phyloP scores from a whole-genome alignment of 2,113 vertebrate genomes.

The Motacilla alba region DNA sequence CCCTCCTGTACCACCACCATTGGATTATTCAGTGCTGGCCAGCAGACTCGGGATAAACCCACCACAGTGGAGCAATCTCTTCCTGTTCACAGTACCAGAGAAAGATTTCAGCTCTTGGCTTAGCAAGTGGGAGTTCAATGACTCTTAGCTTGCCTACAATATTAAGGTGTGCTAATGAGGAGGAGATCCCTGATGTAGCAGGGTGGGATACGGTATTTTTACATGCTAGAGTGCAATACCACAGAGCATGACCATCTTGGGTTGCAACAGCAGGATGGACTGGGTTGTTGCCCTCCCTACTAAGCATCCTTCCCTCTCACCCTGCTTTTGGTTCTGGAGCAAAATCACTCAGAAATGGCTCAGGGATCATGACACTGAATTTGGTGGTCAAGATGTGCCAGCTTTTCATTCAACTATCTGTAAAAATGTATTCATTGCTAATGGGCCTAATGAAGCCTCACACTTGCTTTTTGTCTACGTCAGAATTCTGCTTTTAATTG shows the following conservation, averaged over 20 bases:
- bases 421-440: background rate
- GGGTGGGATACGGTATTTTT: background rate
- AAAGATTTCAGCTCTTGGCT: background rate
- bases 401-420: background rate
- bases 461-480: background rate
- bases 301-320: background rate
- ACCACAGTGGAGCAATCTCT: accelerated
- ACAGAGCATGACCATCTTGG: background rate
- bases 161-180: background rate
- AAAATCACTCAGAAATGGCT: background rate
- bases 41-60: background rate
- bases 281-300: background rate
- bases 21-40: accelerated
- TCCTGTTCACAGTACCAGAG: background rate
- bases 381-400: background rate
- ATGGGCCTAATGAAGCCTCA: background rate
- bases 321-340: background rate
- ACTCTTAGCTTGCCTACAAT: background rate
- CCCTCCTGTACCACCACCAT: accelerated
- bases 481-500: conserved; percentile 22
- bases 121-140: background rate
- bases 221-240: background rate
- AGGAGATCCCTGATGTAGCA: background rate
- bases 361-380: background rate
- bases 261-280: background rate